Evolutionary conservation across 2,888 invertebrate species (phyloP), one percentile per base, ranked within the genome.

Genomic region (Dugesia japonica): DNA sequence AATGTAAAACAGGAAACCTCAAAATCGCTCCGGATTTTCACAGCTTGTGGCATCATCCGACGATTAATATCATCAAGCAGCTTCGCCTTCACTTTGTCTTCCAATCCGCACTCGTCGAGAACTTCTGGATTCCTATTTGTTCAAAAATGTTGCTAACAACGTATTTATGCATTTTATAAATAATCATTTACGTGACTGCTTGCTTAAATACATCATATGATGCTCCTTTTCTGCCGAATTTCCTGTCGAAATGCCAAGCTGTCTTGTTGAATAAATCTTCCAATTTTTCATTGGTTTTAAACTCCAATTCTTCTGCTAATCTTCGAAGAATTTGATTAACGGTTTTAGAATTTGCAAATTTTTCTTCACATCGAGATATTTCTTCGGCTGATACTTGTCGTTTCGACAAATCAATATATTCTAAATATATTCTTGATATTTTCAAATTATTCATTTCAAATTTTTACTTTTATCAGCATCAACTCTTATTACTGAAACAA

Each of bases 361-460:
- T 89, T 84, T 98, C 97, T 82, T 95, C 97, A 85, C 98, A 99
- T 85, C 94, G 94, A 81, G 93, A 91, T 78, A 97, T 91, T 86
- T 99, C 98, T 85, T 98, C 98, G 0, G 92, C 90, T 0, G 95
- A 95, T 0, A 98, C 98, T 86, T 98, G 89, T 84, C 98, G 89
- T 87, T 99, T 99, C 79, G 97, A 98, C 81, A 99, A 88, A 89
- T 99, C 98, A 85, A 99, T 99, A 85, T 99, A 99, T 0, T 92
- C 90, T 0, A 95, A 95, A 31, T 7, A n/a, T n/a, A n/a, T 31
- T 7, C 31, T 31, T 31, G 4, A 31, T 7, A 31, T 7, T 31
- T 31, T 31, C 4, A 31, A 31, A 76, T 97, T n/a, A n/a, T n/a
- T n/a, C n/a, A n/a, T n/a, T n/a, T n/a, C n/a, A n/a, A n/a, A n/a